These are phyloP conservation scores for Tuta absoluta DNA, from an alignment of 2,888 invertebrate species.

Conservation along the genomic window DNA sequence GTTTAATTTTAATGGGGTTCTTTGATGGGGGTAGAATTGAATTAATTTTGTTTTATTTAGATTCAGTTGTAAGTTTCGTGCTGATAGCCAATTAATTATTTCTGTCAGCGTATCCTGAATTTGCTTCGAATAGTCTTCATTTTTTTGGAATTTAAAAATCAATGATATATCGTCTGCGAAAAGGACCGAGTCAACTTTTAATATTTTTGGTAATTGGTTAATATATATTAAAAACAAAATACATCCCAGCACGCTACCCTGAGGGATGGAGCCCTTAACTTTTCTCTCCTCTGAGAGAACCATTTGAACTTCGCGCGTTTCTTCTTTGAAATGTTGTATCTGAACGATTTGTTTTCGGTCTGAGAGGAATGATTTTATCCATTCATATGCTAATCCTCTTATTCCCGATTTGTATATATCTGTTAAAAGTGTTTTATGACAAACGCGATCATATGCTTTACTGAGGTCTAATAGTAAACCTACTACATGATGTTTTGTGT, in stretches of 20 bases:
- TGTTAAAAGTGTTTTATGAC: slow-evolving; percentile 25
- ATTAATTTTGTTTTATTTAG: slow-evolving; percentile 19
- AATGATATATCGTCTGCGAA: slow-evolving; percentile 24
- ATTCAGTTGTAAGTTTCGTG: slow-evolving; percentile 20
- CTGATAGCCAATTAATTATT: slow-evolving; percentile 9
- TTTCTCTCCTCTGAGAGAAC: slow-evolving; percentile 4
- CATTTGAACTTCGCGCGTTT: slow-evolving; percentile 19
- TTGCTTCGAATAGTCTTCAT: background rate
- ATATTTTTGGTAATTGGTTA: background rate
- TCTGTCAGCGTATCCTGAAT: background rate
- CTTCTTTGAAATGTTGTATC: slow-evolving; percentile 21
- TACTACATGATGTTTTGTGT: slow-evolving; percentile 27
- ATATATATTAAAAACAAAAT: slow-evolving; percentile 13
- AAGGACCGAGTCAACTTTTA: background rate
- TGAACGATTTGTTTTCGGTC: slow-evolving; percentile 19
- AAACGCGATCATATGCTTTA: slow-evolving; percentile 32
- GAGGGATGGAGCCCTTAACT: background rate
- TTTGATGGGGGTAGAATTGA: slow-evolving; percentile 17
- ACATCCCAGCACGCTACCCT: slow-evolving; percentile 10
- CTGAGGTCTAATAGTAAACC: slow-evolving; percentile 30
- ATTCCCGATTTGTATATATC: slow-evolving; percentile 30
- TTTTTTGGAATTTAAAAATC: background rate
- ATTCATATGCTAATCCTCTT: slow-evolving; percentile 28
- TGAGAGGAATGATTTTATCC: slow-evolving; percentile 30
- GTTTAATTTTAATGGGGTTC: background rate